phyloP scores from a whole-genome alignment of 2,888 invertebrate genomes.

The Caenorhabditis sp. region DNA sequence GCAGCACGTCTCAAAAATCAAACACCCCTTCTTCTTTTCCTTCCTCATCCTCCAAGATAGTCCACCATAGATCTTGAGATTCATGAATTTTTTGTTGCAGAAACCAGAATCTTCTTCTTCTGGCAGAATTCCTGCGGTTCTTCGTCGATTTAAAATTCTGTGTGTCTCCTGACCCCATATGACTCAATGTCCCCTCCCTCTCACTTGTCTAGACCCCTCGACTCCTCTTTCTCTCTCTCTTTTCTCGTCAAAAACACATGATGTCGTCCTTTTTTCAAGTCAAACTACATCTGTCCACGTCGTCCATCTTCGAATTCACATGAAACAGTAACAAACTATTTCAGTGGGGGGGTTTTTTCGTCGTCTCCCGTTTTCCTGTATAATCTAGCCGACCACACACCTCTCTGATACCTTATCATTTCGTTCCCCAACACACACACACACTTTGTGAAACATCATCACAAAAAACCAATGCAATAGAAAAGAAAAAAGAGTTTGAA shows the following conservation, averaged over 20 bases:
- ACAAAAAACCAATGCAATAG: background rate
- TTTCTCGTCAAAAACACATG: background rate
- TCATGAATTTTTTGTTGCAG: background rate
- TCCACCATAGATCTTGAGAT: background rate
- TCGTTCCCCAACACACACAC: conserved; percentile 3
- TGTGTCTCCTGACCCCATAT: background rate
- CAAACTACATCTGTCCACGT: conserved; percentile 8
- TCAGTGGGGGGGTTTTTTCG: too few species aligned
- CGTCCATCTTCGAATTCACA: conserved; percentile 10
- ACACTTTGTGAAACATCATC: conserved; percentile 16
- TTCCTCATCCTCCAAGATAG: background rate
- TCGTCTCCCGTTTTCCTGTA: background rate
- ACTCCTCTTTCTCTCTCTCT: conserved; percentile 12
- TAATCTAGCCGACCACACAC: conserved; percentile 28
- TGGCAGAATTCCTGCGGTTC: background rate
- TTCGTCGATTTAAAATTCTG: too few species aligned
- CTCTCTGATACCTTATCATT: conserved; percentile 40
- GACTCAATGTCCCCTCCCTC: conserved; percentile 1
- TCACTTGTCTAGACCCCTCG: conserved; percentile 32
- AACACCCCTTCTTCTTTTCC: background rate
- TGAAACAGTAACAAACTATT: background rate
- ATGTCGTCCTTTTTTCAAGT: conserved; percentile 21
- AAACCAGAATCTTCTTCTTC: conserved; percentile 1
- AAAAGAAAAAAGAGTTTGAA: conserved; percentile 12
- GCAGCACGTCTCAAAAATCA: background rate